Base-by-base conservation (phyloP, 53 echinoderm and acorn worm genomes). In the Pentamera pediparva region DNA sequence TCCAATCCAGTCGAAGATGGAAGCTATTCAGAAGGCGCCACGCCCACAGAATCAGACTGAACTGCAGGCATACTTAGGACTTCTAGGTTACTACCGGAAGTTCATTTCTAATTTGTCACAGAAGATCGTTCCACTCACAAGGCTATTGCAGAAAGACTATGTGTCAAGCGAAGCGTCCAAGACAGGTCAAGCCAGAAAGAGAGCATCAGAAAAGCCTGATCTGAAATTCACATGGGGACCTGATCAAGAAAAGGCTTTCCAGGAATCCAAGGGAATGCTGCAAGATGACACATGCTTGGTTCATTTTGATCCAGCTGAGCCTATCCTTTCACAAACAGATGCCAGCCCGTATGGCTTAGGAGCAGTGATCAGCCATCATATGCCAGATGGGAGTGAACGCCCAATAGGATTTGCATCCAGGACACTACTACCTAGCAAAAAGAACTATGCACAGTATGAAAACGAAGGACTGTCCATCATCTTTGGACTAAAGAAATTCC, bases 331-430 rank as follows among this genome's bases (percentile, higher is more conserved):
- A 45, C 65, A 52, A n/a, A 51, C 37, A 20, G 70, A 80, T 38
- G 80, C 80, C 17, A 59, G 70, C 57, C 59, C 80, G 6, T 72
- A 72, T 41, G 80, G 80, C 1, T 54, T 79, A 3, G 71, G 80
- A 20, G 80, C 72, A 1, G 71, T 80, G 25, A 70, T 80, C 40
- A 70, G 59, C 39, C 80, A 80, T 31, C 15, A 20, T 12, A 33
- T 41, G 43, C 77, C 38, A 63, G 75, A 87, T 37, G 78, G 82
- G 17, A 34, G 4, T 34, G 82, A 87, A 35, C 26, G 61, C 3
- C 78, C 87, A 13, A 82, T 87, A 26, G 72, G 78, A 31, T 87
- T 82, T 34, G 82, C 87, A 2, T 87, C 87, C 3, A 51, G 87
- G 35, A 78, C 82, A 25, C 7, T 85, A 1, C 38, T 61, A 2